Evolutionary conservation across 2,797 vertebrate genomes (phyloP), one percentile per base, ranked within the genome.

Genomic region (Catamblyrhynchus diadema): DNA sequence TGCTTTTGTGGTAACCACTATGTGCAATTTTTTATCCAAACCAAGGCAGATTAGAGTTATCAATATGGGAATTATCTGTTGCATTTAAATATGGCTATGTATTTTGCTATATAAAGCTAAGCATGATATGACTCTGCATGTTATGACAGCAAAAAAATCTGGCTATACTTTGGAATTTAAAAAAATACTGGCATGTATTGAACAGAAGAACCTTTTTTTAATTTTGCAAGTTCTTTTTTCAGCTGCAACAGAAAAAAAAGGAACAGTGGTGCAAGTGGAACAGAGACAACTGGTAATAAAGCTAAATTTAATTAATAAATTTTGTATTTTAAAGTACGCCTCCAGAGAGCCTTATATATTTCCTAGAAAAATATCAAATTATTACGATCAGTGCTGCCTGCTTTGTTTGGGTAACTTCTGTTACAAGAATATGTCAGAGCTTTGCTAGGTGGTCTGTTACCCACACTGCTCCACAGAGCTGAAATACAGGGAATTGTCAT

Each of bases 21-120:
- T 60, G 64, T 90, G 74, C 62, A 82, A 54, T 96, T 95, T 95
- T 94, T 95, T 92, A 71, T 78, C 61, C 23, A 70, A 89, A 88
- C 67, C 35, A 69, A 81, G 87, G 79, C 85, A 94, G 66, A 66
- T 75, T 54, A 86, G 60, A 72, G 37, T 88, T 85, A 50, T 64
- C 88, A 91, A 54, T 87, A 77, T 91, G 64, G 69, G 81, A 89
- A 71, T 88, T 86, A 80, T 85, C 74, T 83, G 35, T 80, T 88
- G 62, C 94, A 81, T 93, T 86, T 87, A 86, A 80, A 81, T 90
- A 67, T 44, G 79, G 83, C 70, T 94, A 2, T 90, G 44, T 84
- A 79, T 88, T 89, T 91, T 90, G 57, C 89, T 94, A 39, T 86
- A 70, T 67, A 65, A 89, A 92, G 66, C 64, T 78, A 73, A 86